Evolutionary conservation across 2,797 vertebrate genomes (phyloP).

Genomic region (Hirundo rustica): DNA sequence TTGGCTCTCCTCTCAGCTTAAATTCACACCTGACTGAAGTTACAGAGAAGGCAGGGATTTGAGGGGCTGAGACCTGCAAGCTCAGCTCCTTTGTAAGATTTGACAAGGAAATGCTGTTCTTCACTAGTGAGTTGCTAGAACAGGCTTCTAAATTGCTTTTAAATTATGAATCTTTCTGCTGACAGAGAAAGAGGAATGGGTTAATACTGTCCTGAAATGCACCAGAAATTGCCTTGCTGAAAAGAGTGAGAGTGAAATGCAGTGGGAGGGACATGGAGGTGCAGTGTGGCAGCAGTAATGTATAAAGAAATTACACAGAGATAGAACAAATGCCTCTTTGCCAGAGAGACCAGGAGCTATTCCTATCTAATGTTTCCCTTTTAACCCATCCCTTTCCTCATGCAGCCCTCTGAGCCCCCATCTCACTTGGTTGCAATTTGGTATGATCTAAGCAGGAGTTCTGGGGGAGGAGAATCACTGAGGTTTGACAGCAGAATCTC

Average conservation of each 20-base stretch:
- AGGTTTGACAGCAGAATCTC: constrained; percentile 43
- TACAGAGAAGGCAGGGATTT: neutral
- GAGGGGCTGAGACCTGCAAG: neutral
- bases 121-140: neutral
- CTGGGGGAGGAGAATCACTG: neutral
- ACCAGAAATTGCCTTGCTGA: constrained; percentile 64
- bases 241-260: constrained; percentile 58
- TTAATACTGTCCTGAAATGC: constrained; percentile 72
- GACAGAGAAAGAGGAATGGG: constrained; percentile 47
- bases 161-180: neutral
- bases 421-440: neutral
- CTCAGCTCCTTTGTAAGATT: neutral
- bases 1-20: neutral
- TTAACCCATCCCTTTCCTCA: constrained; percentile 26
- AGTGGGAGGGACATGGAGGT: constrained; percentile 60
- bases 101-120: neutral
- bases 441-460: neutral
- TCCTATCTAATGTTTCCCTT: constrained; percentile 17
- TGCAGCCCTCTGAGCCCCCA: neutral
- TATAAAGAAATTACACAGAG: constrained; percentile 62
- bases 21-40: constrained; percentile 21
- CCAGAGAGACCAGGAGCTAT: constrained; percentile 46
- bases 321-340: constrained; percentile 58
- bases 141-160: neutral
- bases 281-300: constrained; percentile 67